Evolutionary conservation across 2,888 invertebrate species (phyloP).

Genomic region (Hylaea fasciaria): DNA sequence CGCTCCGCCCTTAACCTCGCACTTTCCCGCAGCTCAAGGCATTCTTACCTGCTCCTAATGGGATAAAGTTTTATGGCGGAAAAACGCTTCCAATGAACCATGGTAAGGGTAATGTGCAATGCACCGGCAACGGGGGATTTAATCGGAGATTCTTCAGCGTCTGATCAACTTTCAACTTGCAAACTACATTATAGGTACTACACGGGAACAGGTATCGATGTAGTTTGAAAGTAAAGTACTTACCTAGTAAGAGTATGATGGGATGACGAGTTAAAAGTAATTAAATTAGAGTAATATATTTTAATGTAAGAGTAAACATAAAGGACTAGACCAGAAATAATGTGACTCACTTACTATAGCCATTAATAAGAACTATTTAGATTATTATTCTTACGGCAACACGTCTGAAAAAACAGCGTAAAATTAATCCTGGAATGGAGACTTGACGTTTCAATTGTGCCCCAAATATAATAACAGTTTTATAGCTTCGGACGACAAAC

Average conservation of each 20-base stretch:
- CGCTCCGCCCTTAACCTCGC: conserved; percentile 19
- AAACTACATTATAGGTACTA: not conserved
- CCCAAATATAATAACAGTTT: not conserved
- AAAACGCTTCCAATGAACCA: conserved; percentile 57
- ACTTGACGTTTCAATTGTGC: conserved; percentile 12
- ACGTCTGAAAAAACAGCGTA: too few species aligned
- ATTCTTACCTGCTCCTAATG: conserved; percentile 56
- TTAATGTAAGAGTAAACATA: too few species aligned
- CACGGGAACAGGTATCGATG: conserved; percentile 5
- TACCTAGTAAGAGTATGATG: too few species aligned
- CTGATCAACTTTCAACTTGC: conserved; percentile 12
- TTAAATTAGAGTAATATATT: too few species aligned
- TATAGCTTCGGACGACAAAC: not conserved
- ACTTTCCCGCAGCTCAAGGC: conserved; percentile 29
- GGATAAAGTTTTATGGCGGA: conserved; percentile 59
- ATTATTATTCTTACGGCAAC: too few species aligned
- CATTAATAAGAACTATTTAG: not conserved
- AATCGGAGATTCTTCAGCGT: conserved; percentile 22
- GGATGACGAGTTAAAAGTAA: not conserved
- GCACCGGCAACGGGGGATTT: conserved; percentile 26
- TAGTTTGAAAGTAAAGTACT: conserved; percentile 14
- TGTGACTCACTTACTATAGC: too few species aligned
- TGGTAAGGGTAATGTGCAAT: conserved; percentile 45
- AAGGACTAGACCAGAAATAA: too few species aligned
- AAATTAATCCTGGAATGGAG: too few species aligned